Evolutionary conservation across 23 tunicate genomes (phyloP).

Genomic region (Trididemnum nubilum): DNA sequence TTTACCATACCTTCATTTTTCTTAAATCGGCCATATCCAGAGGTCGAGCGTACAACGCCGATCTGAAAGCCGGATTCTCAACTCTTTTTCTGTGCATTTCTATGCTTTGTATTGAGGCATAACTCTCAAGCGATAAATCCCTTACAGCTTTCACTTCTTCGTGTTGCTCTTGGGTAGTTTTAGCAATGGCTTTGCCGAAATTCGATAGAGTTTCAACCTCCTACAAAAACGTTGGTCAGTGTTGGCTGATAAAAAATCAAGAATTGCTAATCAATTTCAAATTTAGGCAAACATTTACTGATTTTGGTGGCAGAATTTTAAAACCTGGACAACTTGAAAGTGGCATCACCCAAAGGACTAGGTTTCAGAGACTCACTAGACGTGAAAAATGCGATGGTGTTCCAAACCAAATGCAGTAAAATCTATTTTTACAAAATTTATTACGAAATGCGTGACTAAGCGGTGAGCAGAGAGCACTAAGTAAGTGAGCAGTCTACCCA

Average conservation of each 20-base stretch:
- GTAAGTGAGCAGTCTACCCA: too few species aligned
- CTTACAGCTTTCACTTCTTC: conserved; percentile 48
- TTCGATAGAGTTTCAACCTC: conserved; percentile 5
- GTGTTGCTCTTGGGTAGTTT: conserved; percentile 53
- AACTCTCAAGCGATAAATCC: conserved; percentile 11
- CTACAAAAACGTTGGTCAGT: background rate
- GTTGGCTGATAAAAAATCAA: background rate
- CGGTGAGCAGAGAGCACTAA: too few species aligned
- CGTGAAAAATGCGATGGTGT: too few species aligned
- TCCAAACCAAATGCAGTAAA: too few species aligned
- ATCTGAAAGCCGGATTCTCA: conserved; percentile 55
- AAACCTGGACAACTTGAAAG: too few species aligned
- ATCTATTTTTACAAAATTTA: too few species aligned
- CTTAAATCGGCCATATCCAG: conserved; percentile 57
- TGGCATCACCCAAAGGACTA: too few species aligned
- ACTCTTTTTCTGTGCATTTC: conserved; percentile 30
- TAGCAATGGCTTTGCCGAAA: conserved; percentile 42
- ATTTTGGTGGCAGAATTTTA: too few species aligned
- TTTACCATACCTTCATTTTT: conserved; percentile 71
- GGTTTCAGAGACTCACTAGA: too few species aligned
- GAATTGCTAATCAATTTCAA: background rate
- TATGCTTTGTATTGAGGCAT: conserved; percentile 46
- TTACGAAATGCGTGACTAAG: too few species aligned
- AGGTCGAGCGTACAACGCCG: conserved; percentile 58
- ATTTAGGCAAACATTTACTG: too few species aligned